Evolutionary conservation across 2,797 vertebrate genomes (phyloP).

Genomic region (Enteromius afrohamiltoni): DNA sequence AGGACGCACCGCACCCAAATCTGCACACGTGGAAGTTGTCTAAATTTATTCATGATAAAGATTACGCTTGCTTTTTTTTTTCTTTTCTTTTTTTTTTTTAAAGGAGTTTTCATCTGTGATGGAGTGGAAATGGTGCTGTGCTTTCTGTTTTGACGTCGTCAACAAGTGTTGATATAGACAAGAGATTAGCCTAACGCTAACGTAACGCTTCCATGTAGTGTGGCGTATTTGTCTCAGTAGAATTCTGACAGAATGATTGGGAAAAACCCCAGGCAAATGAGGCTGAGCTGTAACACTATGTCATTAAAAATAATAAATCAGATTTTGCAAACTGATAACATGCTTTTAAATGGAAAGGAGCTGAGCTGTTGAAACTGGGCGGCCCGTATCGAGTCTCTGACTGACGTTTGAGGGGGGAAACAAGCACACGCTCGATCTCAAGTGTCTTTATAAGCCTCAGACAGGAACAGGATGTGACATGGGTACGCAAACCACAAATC

Average conservation of each 20-base stretch:
- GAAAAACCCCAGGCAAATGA: conserved; percentile 15
- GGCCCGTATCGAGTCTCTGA: conserved; percentile 46
- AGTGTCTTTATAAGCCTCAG: conserved; percentile 54
- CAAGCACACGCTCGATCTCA: conserved; percentile 31
- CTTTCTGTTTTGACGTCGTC: neutral
- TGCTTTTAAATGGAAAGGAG: conserved; percentile 51
- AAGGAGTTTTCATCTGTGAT: conserved; percentile 29
- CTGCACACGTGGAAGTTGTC: conserved; percentile 32
- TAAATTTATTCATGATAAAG: conserved; percentile 25
- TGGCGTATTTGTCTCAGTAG: conserved; percentile 29
- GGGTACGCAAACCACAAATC: conserved; percentile 67
- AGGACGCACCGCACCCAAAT: conserved; percentile 37
- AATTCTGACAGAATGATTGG: conserved; percentile 22
- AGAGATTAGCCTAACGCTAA: conserved; percentile 2
- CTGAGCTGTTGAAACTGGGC: conserved; percentile 22
- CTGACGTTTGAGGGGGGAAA: conserved; percentile 29
- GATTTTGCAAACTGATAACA: conserved; percentile 45
- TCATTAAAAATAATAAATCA: conserved; percentile 34
- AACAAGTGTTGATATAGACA: conserved; percentile 7
- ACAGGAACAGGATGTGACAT: conserved; percentile 43
- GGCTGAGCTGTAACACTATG: conserved; percentile 39
- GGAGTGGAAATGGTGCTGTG: conserved; percentile 22
- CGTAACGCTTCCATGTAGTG: conserved; percentile 43
- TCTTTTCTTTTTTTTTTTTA: too few relatives aligned
- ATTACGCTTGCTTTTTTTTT: neutral